Base-by-base conservation (phyloP, 92 coral and sea anemone genomes). In the Zoanthus gigantus region DNA sequence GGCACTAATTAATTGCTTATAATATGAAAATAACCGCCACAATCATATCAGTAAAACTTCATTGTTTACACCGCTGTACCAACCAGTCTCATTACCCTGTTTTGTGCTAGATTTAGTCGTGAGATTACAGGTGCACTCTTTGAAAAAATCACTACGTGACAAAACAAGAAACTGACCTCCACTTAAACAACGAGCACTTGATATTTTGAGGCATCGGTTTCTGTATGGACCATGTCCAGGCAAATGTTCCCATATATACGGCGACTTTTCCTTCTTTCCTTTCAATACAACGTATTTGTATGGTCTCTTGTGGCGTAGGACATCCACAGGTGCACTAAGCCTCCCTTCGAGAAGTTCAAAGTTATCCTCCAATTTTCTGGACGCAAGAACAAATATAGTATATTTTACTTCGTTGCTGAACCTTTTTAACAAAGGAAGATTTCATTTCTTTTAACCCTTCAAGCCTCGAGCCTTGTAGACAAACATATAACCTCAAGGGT, bases 201-300 rank as follows among this genome's bases (percentile, higher is more conserved):
- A n/a, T 13, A 57, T n/a, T 11, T 57, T 57, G 18, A 74, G 57
- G 18, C 78, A 74, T 74, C 78, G 57, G 47, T 74, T 74, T 42
- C 78, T 74, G 57, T 74, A 74, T 5, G 50, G 57, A 15, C 50
- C 78, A 1, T 8, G 28, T 7, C 47, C n/a, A 74, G 14, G 17
- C 28, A 74, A 34, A 31, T 29, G 78, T 56, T 74, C 78, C 78
- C 78, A 74, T 4, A 74, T 10, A 46, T 74, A 74, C 53, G 79
- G 79, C 23, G 28, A 34, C n/a, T 57, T 2, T 18, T 47, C 0
- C 17, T 75, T 48, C 28, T 75, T 53, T 47, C 31, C 79, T 75
- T 47, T 75, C 0, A 75, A 15, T 30, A 75, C 79, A 48, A 75
- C 6, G 74, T 71, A 71, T 45, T 71, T 71, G 47, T 71, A 71